These are phyloP conservation scores for Colius striatus DNA, from an alignment of 2,113 vertebrate genomes.

Conservation along the genomic window DNA sequence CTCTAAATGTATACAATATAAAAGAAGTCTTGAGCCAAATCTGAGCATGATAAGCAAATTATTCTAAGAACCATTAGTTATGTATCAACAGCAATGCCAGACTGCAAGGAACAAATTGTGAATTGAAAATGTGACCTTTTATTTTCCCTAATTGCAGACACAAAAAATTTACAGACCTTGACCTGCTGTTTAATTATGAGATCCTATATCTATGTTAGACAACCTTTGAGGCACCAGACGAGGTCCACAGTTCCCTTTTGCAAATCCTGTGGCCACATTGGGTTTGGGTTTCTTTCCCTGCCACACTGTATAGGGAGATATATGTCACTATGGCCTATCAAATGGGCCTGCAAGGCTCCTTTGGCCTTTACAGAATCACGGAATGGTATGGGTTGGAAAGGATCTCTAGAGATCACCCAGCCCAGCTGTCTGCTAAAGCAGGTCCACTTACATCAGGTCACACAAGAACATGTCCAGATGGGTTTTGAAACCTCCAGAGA, in stretches of 20 bases:
- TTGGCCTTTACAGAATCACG: not conserved
- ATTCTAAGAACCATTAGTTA: not conserved
- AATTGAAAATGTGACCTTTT: constrained; percentile 20
- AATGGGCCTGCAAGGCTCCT: not conserved
- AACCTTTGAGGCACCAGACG: not conserved
- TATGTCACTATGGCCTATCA: not conserved
- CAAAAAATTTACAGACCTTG: not conserved
- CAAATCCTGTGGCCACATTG: not conserved
- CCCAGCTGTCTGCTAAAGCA: too few species aligned
- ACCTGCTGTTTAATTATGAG: not conserved
- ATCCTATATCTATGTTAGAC: not conserved
- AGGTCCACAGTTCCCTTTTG: not conserved
- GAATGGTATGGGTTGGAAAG: too few species aligned
- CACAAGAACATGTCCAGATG: too few species aligned
- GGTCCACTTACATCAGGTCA: too few species aligned
- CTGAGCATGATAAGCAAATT: constrained; percentile 12
- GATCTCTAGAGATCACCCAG: too few species aligned
- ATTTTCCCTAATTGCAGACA: not conserved
- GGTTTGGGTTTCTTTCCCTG: not conserved
- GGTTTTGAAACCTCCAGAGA: too few species aligned
- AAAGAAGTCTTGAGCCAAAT: not conserved
- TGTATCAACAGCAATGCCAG: not conserved
- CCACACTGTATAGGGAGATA: not conserved
- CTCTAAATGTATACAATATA: not conserved
- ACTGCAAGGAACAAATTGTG: not conserved